A percentile compares a stretch with the other conserved stretches of the same genome.
phyloP scores from a whole-genome alignment of 2,797 vertebrate species.

The Karalla daura region DNA sequence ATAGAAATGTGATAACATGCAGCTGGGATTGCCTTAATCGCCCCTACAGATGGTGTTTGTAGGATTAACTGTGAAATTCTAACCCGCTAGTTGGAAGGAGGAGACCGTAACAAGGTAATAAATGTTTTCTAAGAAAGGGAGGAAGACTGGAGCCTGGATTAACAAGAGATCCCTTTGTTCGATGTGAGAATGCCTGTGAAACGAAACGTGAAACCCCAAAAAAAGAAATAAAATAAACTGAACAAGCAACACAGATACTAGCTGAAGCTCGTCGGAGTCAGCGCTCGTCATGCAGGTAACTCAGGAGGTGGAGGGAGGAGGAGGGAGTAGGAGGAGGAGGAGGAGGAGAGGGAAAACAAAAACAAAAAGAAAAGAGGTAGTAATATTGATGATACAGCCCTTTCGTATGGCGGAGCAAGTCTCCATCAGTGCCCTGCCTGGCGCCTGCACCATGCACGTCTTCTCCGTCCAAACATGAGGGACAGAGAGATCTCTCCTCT shows the following conservation, averaged over 20 bases:
- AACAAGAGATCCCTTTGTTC: conserved; percentile 60
- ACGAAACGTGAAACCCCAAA: conserved; percentile 64
- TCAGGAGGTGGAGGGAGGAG: conserved; percentile 51
- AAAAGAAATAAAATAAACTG: conserved; percentile 64
- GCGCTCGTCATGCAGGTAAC: conserved; percentile 86
- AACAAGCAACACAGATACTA: conserved; percentile 76
- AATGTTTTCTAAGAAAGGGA: conserved; percentile 31
- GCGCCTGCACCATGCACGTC: conserved; percentile 92
- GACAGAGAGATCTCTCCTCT: conserved; percentile 81
- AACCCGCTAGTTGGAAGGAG: conserved; percentile 3
- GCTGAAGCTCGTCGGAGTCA: conserved; percentile 83
- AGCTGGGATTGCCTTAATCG: background rate
- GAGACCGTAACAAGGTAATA: conserved; percentile 14
- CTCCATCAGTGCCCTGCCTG: conserved; percentile 88
- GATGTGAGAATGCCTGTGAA: conserved; percentile 71
- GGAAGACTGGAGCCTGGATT: conserved; percentile 56
- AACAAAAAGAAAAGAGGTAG: conserved; percentile 72
- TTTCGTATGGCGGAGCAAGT: conserved; percentile 84
- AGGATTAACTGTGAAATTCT: conserved; percentile 5
- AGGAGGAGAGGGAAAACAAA: conserved; percentile 52
- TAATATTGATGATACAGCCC: conserved; percentile 88
- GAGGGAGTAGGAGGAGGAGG: too few relatives aligned
- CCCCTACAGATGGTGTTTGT: conserved; percentile 2
- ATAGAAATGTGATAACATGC: conserved; percentile 15
- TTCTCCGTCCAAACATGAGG: conserved; percentile 93